Conservation (phyloP, 1,140 invertebrate genomes). For the Zaprionus nigranus region DNA sequence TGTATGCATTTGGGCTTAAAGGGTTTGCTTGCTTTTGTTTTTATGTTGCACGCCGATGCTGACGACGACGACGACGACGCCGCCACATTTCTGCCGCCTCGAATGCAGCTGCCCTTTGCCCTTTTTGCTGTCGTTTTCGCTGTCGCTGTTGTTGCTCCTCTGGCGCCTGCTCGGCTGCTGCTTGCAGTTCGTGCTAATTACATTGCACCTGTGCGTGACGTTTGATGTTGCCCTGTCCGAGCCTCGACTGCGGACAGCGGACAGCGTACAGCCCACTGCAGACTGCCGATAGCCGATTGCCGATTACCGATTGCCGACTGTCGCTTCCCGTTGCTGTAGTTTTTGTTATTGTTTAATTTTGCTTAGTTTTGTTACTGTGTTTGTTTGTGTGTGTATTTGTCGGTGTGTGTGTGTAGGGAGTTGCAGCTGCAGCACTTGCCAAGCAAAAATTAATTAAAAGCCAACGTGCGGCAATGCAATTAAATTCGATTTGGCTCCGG, state of each 20-base stretch:
- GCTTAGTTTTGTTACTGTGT: conserved; percentile 61
- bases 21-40: conserved; percentile 81
- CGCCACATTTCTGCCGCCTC: conserved; percentile 6
- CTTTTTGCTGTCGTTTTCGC: background rate
- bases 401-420: background rate
- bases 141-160: conserved; percentile 5
- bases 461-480: conserved; percentile 81
- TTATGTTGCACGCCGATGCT: conserved; percentile 60
- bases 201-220: conserved; percentile 80
- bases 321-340: conserved; percentile 46
- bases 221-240: conserved; percentile 78
- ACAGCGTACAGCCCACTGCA: conserved; percentile 49
- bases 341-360: background rate
- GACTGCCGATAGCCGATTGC: conserved; percentile 37
- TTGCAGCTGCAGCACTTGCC: conserved; percentile 42
- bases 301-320: too few relatives aligned
- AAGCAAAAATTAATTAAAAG: conserved; percentile 81
- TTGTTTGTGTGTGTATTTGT: background rate
- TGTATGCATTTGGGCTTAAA: conserved; percentile 82
- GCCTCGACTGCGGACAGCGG: conserved; percentile 54
- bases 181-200: conserved; percentile 78
- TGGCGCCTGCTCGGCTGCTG: conserved; percentile 38
- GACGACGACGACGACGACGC: conserved; percentile 10
- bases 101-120: conserved; percentile 4
- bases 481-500: conserved; percentile 76